Evolutionary conservation across 2,888 invertebrate species (phyloP), one percentile per base, ranked within the genome.

Genomic region (Luffia ferchaultella): DNA sequence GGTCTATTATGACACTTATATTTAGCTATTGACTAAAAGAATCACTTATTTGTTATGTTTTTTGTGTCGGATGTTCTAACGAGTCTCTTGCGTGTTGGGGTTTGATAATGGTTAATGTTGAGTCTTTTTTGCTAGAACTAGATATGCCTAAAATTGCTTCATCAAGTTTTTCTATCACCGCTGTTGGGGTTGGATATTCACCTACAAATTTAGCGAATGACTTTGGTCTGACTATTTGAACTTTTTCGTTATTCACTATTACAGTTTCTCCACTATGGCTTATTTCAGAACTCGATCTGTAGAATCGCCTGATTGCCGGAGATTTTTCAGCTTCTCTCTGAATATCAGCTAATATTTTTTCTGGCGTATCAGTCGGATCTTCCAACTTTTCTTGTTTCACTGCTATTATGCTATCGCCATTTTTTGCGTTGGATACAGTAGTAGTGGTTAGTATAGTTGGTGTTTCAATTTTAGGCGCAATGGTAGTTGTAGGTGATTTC

Each of bases 271-370:
- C 70, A 49, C 54, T 51, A 18, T 53, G 60, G 20, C 59, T 49
- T 50, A 58, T 69, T 59, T 83, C 82, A 2, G 70, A 73, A 50
- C 82, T 82, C 1, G 83, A 82, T 64, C 82, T 68, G 30, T 80
- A 74, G 56, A 80, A 72, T 50, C 82, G 63, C 60, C 62, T 70
- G 0, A 77, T 64, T 47, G 78, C 72, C 1, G 70, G 64, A 16
- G 60, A 57, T 46, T 63, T 60, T 54, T 62, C 63, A 7, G 63
- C 58, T 30, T 67, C 65, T 51, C 57, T 63, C 7, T 63, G 42
- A 46, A 68, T 60, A 5, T 60, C 55, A 9, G 66, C 58, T 17
- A 73, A 69, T 50, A 69, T 63, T 53, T 60, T 64, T 42, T 67
- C 61, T 49, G 60, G 53, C 16, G 63, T 60, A 52, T 76, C 76